These are phyloP conservation scores for Agrotis puta DNA, from an alignment of 2,888 invertebrate genomes.

Conservation along the genomic window DNA sequence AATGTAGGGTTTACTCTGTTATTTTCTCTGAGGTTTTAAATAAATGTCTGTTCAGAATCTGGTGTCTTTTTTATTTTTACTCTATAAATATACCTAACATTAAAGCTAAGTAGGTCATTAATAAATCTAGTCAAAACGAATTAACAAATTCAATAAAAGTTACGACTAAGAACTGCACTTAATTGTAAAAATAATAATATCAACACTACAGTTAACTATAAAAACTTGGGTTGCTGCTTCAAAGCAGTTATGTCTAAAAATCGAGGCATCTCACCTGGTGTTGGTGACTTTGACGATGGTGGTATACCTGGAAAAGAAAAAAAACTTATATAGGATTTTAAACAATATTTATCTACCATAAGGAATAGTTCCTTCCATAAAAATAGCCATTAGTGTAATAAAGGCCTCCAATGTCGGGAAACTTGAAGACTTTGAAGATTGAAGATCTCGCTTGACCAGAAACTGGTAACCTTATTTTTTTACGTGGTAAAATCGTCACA, in stretches of 20 bases:
- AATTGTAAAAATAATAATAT: slow-evolving; percentile 26
- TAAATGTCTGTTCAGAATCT: slow-evolving; percentile 89
- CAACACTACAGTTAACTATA: slow-evolving; percentile 67
- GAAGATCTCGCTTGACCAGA: too few relatives aligned
- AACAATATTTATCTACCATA: neutral
- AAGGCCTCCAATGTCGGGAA: neutral
- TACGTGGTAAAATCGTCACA: too few relatives aligned
- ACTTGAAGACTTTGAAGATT: too few relatives aligned
- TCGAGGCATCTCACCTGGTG: slow-evolving; percentile 85
- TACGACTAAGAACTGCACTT: slow-evolving; percentile 27
- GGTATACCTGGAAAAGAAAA: slow-evolving; percentile 70
- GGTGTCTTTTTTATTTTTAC: slow-evolving; percentile 71
- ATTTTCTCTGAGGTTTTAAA: slow-evolving; percentile 88
- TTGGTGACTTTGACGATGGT: slow-evolving; percentile 63
- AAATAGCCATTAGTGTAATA: too few relatives aligned
- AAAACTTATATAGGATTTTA: neutral
- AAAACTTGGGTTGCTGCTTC: slow-evolving; percentile 93
- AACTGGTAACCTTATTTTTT: too few relatives aligned
- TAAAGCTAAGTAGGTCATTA: slow-evolving; percentile 33
- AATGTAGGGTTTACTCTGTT: slow-evolving; percentile 83
- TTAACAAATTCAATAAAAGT: slow-evolving; percentile 49
- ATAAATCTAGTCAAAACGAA: slow-evolving; percentile 47
- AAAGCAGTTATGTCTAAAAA: slow-evolving; percentile 93
- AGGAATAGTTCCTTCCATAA: neutral
- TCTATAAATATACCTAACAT: slow-evolving; percentile 33